Evolutionary conservation across 2,797 vertebrate species (phyloP).

Genomic region (Chiroxiphia lanceolata): DNA sequence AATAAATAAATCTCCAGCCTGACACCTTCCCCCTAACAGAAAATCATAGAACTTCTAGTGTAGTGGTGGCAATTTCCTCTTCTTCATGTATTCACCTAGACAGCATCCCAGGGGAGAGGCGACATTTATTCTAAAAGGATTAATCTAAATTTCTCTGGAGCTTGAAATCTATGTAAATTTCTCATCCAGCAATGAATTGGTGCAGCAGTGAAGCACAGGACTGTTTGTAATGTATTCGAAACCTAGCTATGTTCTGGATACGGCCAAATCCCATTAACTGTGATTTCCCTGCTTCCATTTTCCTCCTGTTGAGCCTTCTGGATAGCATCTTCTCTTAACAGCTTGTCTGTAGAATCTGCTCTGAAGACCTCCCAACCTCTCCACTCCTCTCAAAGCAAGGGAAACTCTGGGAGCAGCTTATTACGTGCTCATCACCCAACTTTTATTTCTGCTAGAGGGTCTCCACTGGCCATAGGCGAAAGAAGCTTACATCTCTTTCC

Average conservation of each 20-base stretch:
- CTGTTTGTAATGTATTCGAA: background rate
- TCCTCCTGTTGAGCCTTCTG: conserved; percentile 52
- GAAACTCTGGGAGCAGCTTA: background rate
- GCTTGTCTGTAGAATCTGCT: conserved; percentile 45
- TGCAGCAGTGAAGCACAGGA: background rate
- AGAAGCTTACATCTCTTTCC: background rate
- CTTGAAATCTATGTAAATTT: conserved; percentile 26
- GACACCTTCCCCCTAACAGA: background rate
- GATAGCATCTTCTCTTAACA: background rate
- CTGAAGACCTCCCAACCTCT: background rate
- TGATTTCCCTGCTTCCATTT: conserved; percentile 38
- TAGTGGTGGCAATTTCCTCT: background rate
- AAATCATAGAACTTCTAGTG: background rate
- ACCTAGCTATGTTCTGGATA: conserved; percentile 11
- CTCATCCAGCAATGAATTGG: conserved; percentile 10
- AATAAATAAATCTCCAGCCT: background rate
- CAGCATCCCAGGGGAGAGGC: background rate
- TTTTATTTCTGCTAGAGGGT: background rate
- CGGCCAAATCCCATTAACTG: conserved; percentile 46
- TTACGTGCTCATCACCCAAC: background rate
- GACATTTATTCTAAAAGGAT: conserved; percentile 7
- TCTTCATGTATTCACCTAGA: background rate
- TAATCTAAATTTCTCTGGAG: conserved; percentile 29
- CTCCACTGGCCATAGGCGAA: rapidly evolving
- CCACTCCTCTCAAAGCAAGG: background rate